phyloP scores from a whole-genome alignment of 2,113 vertebrate species.

The Hippocampus comes region DNA sequence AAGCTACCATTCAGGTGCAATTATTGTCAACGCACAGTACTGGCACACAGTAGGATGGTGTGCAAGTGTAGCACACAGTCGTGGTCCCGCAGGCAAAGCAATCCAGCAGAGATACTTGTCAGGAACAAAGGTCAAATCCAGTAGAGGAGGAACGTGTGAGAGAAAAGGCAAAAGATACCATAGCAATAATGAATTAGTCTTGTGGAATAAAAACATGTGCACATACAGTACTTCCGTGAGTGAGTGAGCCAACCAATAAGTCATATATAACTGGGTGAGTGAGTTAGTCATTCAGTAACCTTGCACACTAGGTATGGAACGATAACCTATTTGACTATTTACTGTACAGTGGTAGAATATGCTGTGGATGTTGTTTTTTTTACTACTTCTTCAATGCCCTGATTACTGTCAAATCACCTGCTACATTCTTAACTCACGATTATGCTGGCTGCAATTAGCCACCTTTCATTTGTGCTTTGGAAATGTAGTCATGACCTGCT shows the following conservation, averaged over 20 bases:
- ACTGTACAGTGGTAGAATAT: no score
- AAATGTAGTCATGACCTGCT: no score
- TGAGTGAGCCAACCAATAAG: no score
- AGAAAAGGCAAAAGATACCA: neutral
- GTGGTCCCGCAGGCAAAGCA: neutral
- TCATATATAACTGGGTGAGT: neutral
- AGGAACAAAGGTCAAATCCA: constrained; percentile 1
- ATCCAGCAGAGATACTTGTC: constrained; percentile 3
- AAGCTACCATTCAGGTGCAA: neutral
- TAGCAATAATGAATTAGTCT: neutral
- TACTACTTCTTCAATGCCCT: no score
- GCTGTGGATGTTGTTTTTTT: no score
- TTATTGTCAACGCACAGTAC: neutral
- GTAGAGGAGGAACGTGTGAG: neutral
- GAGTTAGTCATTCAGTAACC: neutral
- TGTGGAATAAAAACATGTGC: neutral
- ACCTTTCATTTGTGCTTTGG: no score
- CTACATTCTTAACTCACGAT: no score
- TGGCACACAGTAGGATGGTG: neutral
- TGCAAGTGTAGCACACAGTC: neutral
- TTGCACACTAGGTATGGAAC: no score
- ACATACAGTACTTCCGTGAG: no score
- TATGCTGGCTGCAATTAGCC: no score
- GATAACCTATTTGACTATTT: no score
- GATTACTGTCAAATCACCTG: no score